Evolutionary conservation across 2,113 vertebrate species (phyloP).

Genomic region (Ursus arctos): DNA sequence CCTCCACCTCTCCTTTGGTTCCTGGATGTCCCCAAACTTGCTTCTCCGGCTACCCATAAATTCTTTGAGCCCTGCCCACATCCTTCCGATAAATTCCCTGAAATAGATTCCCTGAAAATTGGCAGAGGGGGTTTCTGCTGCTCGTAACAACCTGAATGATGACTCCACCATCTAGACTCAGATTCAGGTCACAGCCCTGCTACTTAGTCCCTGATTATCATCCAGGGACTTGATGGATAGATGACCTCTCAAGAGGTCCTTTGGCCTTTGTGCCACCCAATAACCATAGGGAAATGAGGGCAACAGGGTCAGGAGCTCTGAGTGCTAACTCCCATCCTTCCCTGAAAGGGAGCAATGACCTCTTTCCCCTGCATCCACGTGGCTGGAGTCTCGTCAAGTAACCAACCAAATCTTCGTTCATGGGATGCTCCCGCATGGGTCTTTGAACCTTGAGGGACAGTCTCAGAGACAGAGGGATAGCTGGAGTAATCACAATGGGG

Average conservation of each 20-base stretch:
- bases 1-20: neutral
- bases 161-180: neutral
- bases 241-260: neutral
- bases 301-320: neutral
- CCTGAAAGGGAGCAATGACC: neutral
- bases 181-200: neutral
- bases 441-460: neutral
- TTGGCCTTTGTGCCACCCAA: neutral
- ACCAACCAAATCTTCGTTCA: neutral
- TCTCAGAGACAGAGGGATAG: neutral
- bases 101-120: neutral
- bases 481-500: neutral
- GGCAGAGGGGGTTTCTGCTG: neutral
- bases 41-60: neutral
- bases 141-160: neutral
- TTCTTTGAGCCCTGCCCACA: neutral
- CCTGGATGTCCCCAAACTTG: neutral
- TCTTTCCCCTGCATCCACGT: neutral
- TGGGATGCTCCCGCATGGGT: neutral
- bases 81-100: conserved; percentile 22
- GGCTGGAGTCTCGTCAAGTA: neutral
- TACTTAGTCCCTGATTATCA: neutral
- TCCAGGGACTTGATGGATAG: no score
- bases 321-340: neutral
- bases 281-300: neutral